Base-by-base conservation (phyloP, 2,888 invertebrate species). In the Lypha dubia region DNA sequence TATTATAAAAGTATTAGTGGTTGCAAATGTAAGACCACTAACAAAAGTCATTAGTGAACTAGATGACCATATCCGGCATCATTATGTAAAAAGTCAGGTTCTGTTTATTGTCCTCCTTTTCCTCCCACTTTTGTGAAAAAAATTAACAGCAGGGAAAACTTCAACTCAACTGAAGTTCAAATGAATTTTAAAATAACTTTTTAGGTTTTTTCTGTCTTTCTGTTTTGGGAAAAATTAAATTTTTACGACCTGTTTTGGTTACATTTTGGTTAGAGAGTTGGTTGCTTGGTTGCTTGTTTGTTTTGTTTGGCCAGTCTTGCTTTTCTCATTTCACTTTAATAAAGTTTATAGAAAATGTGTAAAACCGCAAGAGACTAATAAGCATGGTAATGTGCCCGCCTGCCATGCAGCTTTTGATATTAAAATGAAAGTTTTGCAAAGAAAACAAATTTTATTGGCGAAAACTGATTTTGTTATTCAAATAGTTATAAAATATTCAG, bases 1-100 rank as follows among this genome's bases (percentile, higher is more conserved):
- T 20, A 79, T 79, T 73, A 73, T 73, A 65, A 73, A 70, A 81
- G 80, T 77, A 81, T 81, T 84, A 68, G 80, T 71, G 77, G 77
- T 79, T 84, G 73, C 49, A 73, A 81, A 77, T 84, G 81, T 74
- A 74, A 70, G 74, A 74, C 81, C 81, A 81, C 81, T 32, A 84
- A 79, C 84, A 81, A 84, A 84, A 84, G 84, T 84, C 84, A 81
- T 84, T 84, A 84, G 84, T 84, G 84, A 81, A 81, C 84, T 81
- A 84, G 84, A 84, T 84, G 84, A 84, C 84, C 84, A 84, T 84
- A 84, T 84, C 84, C 84, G 84, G 73, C 81, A 60, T 81, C 81
- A 79, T 84, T 81, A 81, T 84, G 81, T 70, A 58, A 79, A 84
- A 84, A 79, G 77, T 84, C 84, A 84, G 84, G 35, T 84, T 65